Base-by-base conservation (phyloP, 2,113 vertebrate species). In the Platysternon megacephalum region DNA sequence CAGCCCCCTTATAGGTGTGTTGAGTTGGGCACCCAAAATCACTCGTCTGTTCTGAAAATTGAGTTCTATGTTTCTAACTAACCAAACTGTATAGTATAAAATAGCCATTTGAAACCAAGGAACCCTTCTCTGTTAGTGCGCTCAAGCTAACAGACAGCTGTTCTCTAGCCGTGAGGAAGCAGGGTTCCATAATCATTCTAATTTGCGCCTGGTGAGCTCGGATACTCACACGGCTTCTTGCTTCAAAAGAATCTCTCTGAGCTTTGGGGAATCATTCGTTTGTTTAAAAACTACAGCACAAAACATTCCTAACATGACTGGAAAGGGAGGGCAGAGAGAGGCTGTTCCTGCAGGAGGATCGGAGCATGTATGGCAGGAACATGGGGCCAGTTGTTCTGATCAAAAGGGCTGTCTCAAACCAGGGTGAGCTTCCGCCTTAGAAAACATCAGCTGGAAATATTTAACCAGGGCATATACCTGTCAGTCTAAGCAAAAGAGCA, bases 401-500 rank as follows among this genome's bases (percentile, higher is more conserved):
- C 55, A 51, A 11, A 94, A 94, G 42, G 56, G 26, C 4, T 84
- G 8, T 14, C 35, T 82, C 2, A 0, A 48, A 46, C 74, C 89
- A 89, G 78, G 46, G 11, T 42, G 17, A 53, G 49, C 28, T 22
- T 55, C 82, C 13, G 58, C 56, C 82, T 91, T 89, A 74, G 49
- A 94, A 93, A 84, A 6, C 51, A 82, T 44, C 74, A 44, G 55
- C 82, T 56, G 56, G 80, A 95, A 84, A 91, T 44, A 19, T 93
- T 90, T 87, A 86, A 52, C 56, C 86, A 89, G 94, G 55, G 46
- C 55, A 91, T 81, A 84, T 84, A 3, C 65, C 44, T 65, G 91
- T 80, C 91, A 84, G 61, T 72, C 52, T 92, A 86, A 93, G 79
- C 46, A 89, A 93, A 95, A 42, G 89, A 91, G 52, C 4, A 92